These are phyloP conservation scores for Sebastes steindachneri DNA, from an alignment of 2,797 vertebrate species.

Conservation along the genomic window DNA sequence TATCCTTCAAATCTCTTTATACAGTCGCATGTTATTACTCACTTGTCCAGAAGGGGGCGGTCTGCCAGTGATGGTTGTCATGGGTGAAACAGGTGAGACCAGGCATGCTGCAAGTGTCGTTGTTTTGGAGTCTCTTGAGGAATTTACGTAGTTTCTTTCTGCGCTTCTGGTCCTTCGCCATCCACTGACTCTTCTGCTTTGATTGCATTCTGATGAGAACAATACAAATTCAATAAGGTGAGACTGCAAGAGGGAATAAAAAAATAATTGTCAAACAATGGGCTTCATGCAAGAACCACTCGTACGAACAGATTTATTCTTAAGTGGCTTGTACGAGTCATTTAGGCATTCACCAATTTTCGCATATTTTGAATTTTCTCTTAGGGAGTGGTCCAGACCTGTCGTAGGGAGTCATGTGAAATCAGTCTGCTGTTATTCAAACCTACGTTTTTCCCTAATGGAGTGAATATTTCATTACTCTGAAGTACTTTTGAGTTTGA, in stretches of 20 bases:
- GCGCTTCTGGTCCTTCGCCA: constrained; percentile 92
- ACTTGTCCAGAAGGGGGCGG: constrained; percentile 97
- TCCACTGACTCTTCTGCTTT: constrained; percentile 90
- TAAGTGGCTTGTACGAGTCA: neutral
- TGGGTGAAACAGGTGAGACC: constrained; percentile 99
- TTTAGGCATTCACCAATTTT: no score
- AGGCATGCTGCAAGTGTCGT: constrained; percentile 98
- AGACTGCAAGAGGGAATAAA: neutral
- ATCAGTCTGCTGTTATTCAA: no score
- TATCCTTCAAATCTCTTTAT: neutral
- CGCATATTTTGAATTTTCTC: no score
- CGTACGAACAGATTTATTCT: neutral
- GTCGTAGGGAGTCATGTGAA: no score
- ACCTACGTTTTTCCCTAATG: no score
- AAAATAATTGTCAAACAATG: neutral
- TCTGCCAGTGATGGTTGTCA: constrained; percentile 99
- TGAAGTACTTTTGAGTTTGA: no score
- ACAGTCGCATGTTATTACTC: constrained; percentile 62
- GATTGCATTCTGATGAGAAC: constrained; percentile 60
- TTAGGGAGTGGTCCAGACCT: no score
- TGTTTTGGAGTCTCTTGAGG: constrained; percentile 94
- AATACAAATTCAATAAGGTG: neutral
- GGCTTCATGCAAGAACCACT: neutral
- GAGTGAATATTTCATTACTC: no score
- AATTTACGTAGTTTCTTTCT: constrained; percentile 96